A percentile compares a stretch with the other conserved stretches of the same genome.
Evolutionary conservation across 1,140 invertebrate species (phyloP).

Genomic region (Cotesia vestalis): DNA sequence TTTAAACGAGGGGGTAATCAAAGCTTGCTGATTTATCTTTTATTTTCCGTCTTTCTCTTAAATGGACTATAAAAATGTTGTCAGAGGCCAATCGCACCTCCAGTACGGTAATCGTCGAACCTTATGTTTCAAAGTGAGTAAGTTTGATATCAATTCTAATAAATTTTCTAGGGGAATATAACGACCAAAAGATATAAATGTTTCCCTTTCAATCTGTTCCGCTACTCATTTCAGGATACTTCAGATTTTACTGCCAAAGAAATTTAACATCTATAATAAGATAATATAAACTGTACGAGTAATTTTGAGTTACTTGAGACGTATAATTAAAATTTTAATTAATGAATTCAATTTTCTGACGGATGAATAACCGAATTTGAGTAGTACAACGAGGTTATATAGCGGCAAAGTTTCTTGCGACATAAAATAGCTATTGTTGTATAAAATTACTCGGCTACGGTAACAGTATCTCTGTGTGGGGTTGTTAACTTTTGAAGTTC

Average conservation of each 20-base stretch:
- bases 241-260: background rate
- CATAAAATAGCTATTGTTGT: too few relatives aligned
- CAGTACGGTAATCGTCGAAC: conserved; percentile 1
- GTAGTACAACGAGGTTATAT: too few relatives aligned
- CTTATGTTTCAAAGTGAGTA: conserved; percentile 8
- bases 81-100: conserved; percentile 31
- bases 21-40: conserved; percentile 23
- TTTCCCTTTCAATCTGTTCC: background rate
- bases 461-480: too few relatives aligned
- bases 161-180: conserved; percentile 1
- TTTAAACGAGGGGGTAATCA: conserved; percentile 29
- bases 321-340: conserved; percentile 20
- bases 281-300: background rate
- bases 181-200: background rate
- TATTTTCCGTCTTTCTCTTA: conserved; percentile 14
- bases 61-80: conserved; percentile 38
- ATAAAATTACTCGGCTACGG: too few relatives aligned
- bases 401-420: too few relatives aligned
- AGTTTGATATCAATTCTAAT: conserved; percentile 11
- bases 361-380: too few relatives aligned
- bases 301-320: conserved; percentile 1
- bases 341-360: background rate
- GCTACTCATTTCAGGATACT: too few relatives aligned
- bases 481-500: background rate
- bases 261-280: too few relatives aligned